These are phyloP conservation scores for Engraulis encrasicolus DNA, from an alignment of 2,113 vertebrate species.

Conservation along the genomic window DNA sequence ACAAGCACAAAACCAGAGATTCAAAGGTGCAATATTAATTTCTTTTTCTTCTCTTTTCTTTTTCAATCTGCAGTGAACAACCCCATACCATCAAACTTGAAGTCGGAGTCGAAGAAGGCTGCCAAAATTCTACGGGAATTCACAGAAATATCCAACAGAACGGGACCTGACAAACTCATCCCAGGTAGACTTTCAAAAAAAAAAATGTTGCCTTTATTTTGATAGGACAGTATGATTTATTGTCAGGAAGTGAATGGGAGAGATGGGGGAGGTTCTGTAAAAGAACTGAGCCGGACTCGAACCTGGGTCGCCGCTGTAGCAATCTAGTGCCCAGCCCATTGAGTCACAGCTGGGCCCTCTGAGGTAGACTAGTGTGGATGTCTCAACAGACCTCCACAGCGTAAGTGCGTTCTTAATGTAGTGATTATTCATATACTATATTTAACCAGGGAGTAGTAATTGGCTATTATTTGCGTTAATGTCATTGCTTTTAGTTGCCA, in stretches of 20 bases:
- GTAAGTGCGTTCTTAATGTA: background rate
- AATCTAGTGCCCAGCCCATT: no score
- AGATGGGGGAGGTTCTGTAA: no score
- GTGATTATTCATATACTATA: background rate
- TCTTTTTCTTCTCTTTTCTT: constrained; percentile 43
- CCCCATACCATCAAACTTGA: constrained; percentile 91
- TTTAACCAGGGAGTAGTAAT: background rate
- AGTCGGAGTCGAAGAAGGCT: constrained; percentile 94
- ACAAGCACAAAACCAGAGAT: background rate
- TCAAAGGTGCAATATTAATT: background rate
- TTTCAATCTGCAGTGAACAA: constrained; percentile 86
- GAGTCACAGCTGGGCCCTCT: no score
- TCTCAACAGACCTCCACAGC: background rate
- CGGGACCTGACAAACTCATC: constrained; percentile 94
- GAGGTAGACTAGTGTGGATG: background rate
- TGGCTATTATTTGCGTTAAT: no score
- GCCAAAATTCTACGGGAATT: constrained; percentile 95
- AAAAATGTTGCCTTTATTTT: no score
- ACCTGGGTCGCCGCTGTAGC: no score
- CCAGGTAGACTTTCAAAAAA: constrained; percentile 73
- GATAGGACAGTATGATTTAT: no score
- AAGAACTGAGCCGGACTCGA: no score
- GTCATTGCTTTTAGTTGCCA: no score
- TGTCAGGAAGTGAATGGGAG: no score
- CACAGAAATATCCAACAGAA: constrained; percentile 90